Base-by-base conservation (phyloP, 1,140 invertebrate species). In the Ladona fulva region DNA sequence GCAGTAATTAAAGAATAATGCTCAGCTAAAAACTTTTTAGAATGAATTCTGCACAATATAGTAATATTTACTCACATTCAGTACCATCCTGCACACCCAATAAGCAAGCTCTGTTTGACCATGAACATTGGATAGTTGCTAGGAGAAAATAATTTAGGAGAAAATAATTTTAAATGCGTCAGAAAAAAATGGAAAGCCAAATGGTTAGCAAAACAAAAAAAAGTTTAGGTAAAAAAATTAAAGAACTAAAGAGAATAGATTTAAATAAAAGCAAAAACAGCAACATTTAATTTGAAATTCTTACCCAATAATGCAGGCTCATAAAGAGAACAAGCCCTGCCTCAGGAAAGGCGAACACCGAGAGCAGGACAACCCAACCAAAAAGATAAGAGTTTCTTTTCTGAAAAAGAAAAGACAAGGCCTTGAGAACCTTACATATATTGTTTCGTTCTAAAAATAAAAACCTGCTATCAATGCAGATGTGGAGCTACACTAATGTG, bases 301-400 rank as follows among this genome's bases (percentile, higher is more conserved):
- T 87, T 86, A 91, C 90, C 90, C 90, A 91, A 82, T 91, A 88
- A 80, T 89, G 87, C 42, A 92, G 88, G 76, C 89, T 89, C 90
- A 91, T 91, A 82, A 90, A 91, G 80, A 91, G 88, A 42, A 91
- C 90, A 81, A 92, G 86, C 80, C 89, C 89, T 79, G 89, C 90
- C 84, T 92, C 90, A 12, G 90, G 90, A 81, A 91, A 90, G 76
- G 90, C 87, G 75, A 91, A 87, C 22, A 91, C 83, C 29, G 89
- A 89, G 24, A 90, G 87, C 25, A 89, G 85, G 79, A 91, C 89
- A 81, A 91, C 84, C 90, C 90, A 92, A 25, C 86, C 86, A 79
- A 92, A 81, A 22, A 91, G 83, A 77, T 87, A 89, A 76, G 86
- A 84, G 77, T 88, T 87, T 82, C 89, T 89, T 85, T 89, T 89